Evolutionary conservation across 2,113 vertebrate genomes (phyloP).

Genomic region (Sceloporus undulatus): DNA sequence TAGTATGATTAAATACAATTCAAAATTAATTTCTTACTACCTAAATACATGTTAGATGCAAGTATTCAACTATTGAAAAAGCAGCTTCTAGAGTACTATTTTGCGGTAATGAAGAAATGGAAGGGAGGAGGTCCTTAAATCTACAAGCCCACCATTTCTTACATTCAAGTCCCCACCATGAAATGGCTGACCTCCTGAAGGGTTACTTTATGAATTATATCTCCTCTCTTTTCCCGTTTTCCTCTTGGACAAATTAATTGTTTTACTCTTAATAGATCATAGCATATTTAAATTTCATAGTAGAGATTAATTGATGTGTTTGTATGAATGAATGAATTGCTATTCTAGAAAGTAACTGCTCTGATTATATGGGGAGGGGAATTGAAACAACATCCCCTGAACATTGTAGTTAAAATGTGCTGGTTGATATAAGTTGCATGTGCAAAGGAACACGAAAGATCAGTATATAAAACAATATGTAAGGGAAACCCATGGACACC

Average conservation of each 20-base stretch:
- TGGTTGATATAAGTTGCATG: neutral
- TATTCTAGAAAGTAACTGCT: neutral
- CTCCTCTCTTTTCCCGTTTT: neutral
- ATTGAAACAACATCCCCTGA: neutral
- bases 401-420: neutral
- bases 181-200: neutral
- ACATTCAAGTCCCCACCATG: neutral
- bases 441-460: neutral
- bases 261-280: no score
- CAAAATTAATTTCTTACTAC: neutral
- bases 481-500: neutral
- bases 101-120: neutral
- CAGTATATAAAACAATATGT: neutral
- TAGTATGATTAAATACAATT: constrained; percentile 8
- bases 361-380: neutral
- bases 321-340: neutral
- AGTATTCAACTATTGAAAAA: neutral
- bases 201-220: neutral
- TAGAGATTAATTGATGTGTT: neutral
- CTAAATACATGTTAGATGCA: neutral
- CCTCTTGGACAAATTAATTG: no score
- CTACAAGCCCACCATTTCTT: neutral
- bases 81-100: neutral
- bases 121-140: neutral
- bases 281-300: no score